A percentile compares a stretch with the other conserved stretches of the same genome.
Evolutionary conservation across 2,797 vertebrate species (phyloP).

Genomic region (Cephalopachus bancanus): DNA sequence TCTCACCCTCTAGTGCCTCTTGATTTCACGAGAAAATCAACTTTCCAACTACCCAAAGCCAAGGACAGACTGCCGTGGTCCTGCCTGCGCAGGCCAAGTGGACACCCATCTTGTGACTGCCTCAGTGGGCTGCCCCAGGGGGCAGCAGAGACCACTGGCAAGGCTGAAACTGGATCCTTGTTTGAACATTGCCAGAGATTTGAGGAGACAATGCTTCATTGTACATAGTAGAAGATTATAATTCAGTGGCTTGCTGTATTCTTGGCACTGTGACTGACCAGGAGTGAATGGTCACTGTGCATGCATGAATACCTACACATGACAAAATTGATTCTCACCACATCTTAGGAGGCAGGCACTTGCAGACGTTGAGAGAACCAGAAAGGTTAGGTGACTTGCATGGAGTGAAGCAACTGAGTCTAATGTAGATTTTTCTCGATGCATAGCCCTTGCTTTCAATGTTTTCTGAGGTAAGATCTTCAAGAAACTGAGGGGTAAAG

Average conservation of each 20-base stretch:
- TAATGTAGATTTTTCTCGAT: not conserved
- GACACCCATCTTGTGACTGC: not conserved
- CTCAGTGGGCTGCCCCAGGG: not conserved
- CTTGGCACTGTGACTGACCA: not conserved
- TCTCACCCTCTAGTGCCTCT: not conserved
- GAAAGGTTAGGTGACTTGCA: not conserved
- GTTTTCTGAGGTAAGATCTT: not conserved
- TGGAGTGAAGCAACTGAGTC: rapidly evolving
- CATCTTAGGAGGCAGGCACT: rapidly evolving
- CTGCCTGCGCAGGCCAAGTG: rapidly evolving
- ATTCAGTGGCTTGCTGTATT: not conserved
- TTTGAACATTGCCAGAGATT: not conserved
- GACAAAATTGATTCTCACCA: not conserved
- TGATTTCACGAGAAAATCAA: not conserved
- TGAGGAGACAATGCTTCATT: not conserved
- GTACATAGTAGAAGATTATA: not conserved
- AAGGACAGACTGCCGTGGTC: not conserved
- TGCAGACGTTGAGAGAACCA: not conserved
- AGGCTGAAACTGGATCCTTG: not conserved
- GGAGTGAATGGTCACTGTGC: rapidly evolving
- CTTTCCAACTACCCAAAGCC: not conserved
- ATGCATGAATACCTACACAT: rapidly evolving
- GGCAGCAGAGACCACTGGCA: not conserved
- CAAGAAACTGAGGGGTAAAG: not conserved
- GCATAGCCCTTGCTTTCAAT: not conserved